Base-by-base conservation (phyloP, 2,113 vertebrate species). In the Bos indicus region DNA sequence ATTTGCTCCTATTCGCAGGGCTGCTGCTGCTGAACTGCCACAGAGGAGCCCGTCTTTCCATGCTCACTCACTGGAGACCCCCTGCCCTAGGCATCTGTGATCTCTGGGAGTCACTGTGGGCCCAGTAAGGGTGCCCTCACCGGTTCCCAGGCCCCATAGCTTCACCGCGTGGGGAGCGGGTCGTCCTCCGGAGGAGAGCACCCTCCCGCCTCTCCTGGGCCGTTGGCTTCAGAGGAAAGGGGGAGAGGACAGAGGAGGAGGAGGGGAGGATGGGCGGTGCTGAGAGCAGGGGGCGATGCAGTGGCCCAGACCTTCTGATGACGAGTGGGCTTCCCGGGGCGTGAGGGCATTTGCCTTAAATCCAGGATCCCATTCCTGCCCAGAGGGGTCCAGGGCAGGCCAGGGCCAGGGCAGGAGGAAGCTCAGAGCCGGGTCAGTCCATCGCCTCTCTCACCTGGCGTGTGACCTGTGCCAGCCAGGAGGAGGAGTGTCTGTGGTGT, bases 211-310 rank as follows among this genome's bases (percentile, higher is more conserved):
- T 56, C 5, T 14, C 51, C n/a, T 10, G 71, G 16, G 17, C 0
- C 0, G 5, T 4, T 25, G 80, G 71, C 59, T 83, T 2, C 4
- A 11, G 46, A 64, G 10, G 62, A 25, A 11, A 21, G 43, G 4
- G 6, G 2, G 5, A 12, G 5, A 12, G 48, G 28, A 2, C 14
- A 16, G 4, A 9, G 7, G 6, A 0, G 4, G 21, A 3, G 3
- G 19, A 26, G 28, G 23, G 46, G 1, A 46, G 12, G 26, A 2
- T 1, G 5, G 30, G 6, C 0, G 13, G 17, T 2, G 10, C 21
- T 43, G 16, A 33, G 43, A 4, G 12, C 30, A 2, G 17, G 33
- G 5, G 3, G 7, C 0, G 14, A 23, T 0, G 28, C 30, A 0
- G 13, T 16, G 12, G 48, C 25, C 28, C 28, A 54, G 15, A 3